Percentiles rank a stretch among this genome's conserved stretches.
Conservation (phyloP, 2,113 vertebrate genomes). For the Solea solea region DNA sequence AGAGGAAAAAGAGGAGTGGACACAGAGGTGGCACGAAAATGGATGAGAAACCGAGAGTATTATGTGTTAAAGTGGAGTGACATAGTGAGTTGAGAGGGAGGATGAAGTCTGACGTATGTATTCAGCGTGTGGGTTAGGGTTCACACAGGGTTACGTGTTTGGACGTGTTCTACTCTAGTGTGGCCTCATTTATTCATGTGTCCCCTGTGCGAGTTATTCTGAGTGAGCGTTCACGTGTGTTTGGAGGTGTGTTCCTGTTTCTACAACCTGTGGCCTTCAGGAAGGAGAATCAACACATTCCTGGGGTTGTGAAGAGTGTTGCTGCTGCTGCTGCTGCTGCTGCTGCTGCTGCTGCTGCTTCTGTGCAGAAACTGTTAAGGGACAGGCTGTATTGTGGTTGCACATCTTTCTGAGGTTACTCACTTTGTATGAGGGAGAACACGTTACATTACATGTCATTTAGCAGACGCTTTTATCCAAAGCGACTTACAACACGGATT, state of each 20-base stretch:
- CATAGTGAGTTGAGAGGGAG: conserved; percentile 13
- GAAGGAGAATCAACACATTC: conserved; percentile 30
- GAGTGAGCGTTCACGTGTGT: background rate
- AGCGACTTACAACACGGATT: too few species aligned
- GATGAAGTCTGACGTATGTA: conserved; percentile 14
- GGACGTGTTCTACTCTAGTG: background rate
- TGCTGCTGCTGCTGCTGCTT: background rate
- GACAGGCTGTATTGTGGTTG: conserved; percentile 27
- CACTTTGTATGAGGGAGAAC: conserved; percentile 33
- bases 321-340: background rate
- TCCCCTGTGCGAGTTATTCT: background rate
- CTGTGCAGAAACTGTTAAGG: conserved; percentile 37
- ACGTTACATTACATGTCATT: too few species aligned
- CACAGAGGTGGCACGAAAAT: conserved; percentile 23
- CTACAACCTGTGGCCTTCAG: conserved; percentile 42
- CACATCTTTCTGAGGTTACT: conserved; percentile 12
- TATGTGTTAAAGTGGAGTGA: conserved; percentile 21
- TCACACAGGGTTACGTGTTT: background rate
- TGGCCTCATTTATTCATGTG: background rate
- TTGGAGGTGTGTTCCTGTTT: conserved; percentile 15
- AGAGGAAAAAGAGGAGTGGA: conserved; percentile 18
- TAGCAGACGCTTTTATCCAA: too few species aligned
- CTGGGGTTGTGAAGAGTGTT: conserved; percentile 34
- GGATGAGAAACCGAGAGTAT: conserved; percentile 40
- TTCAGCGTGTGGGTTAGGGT: conserved; percentile 7